Evolutionary conservation across 2,797 vertebrate genomes (phyloP), one percentile per base, ranked within the genome.

Genomic region (Podargus strigoides): DNA sequence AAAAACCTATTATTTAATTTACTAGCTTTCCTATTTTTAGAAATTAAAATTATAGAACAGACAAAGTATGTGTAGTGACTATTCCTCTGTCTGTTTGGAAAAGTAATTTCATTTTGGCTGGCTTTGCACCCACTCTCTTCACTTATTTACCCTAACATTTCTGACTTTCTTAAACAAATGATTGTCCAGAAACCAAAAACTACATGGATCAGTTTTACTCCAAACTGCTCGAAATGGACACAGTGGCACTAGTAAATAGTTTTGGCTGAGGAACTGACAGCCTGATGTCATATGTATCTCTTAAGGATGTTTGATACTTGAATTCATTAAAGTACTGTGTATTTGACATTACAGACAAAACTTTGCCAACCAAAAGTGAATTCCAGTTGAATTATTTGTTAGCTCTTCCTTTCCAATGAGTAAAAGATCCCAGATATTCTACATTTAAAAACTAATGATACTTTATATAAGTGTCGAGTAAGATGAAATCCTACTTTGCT

Each of bases 1-100:
- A 93, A 95, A 76, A 28, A 5, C 28, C 16, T 67, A 69, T 67
- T 82, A 56, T 92, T 95, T 87, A 60, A 85, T 72, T 72, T 89
- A 19, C 34, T 77, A 50, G 49, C 14, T 83, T 80, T 80, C 30
- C n/a, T 75, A 72, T 87, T 91, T 94, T 91, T 84, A 68, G 69
- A 68, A 96, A 83, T 68, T 14, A 80, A 80, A 93, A 94, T 67
- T 90, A 58, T 79, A 87, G 63, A 92, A 89, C 52, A n/a, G 72
- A 85, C 32, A 56, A 80, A 72, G 69, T 92, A 36, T 80, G 32
- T 75, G 75, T 59, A 87, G 60, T 80, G 64, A 63, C 52, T 87
- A 50, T 52, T 93, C 46, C 73, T 94, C n/a, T 81, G 42, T 87
- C 81, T 87, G 42, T 90, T 93, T 73, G 62, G 88, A 95, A 96